Conservation (phyloP, 1,140 invertebrate species). For the Heterodera schachtii region DNA sequence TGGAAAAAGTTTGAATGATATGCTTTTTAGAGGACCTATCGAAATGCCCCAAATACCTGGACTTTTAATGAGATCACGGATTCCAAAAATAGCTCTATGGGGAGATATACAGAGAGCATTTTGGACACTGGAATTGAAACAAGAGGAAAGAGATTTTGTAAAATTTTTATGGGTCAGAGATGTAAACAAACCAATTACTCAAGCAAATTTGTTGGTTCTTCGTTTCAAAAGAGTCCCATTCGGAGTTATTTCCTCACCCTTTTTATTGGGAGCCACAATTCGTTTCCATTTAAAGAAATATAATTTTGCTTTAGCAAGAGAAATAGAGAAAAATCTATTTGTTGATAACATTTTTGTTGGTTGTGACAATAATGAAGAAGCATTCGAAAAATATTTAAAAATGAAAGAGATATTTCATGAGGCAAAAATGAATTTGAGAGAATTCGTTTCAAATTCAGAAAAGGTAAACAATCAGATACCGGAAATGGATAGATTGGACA, state of each 20-base stretch:
- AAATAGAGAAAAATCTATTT: constrained; percentile 1
- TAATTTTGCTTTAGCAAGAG: background rate
- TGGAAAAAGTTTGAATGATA: background rate
- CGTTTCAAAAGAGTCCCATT: constrained; percentile 4
- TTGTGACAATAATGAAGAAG: background rate
- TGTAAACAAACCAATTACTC: background rate
- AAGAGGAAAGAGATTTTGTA: background rate
- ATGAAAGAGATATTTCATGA: constrained; percentile 12
- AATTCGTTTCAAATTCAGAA: constrained; percentile 7
- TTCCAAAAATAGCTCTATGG: background rate
- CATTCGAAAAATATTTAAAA: background rate
- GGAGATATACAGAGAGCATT: background rate
- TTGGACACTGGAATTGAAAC: background rate
- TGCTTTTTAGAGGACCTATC: background rate
- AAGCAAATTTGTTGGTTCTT: background rate
- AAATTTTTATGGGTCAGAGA: background rate
- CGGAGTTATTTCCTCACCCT: background rate
- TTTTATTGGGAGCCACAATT: background rate
- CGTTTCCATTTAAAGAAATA: background rate
- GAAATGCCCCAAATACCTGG: background rate
- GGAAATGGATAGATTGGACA: constrained; percentile 1
- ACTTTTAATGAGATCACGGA: background rate
- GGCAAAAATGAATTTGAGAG: constrained; percentile 19
- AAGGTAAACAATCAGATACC: background rate
- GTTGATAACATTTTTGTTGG: constrained; percentile 10